Evolutionary conservation across 2,113 vertebrate genomes (phyloP), one percentile per base, ranked within the genome.

Genomic region (Coptodon rendalli): DNA sequence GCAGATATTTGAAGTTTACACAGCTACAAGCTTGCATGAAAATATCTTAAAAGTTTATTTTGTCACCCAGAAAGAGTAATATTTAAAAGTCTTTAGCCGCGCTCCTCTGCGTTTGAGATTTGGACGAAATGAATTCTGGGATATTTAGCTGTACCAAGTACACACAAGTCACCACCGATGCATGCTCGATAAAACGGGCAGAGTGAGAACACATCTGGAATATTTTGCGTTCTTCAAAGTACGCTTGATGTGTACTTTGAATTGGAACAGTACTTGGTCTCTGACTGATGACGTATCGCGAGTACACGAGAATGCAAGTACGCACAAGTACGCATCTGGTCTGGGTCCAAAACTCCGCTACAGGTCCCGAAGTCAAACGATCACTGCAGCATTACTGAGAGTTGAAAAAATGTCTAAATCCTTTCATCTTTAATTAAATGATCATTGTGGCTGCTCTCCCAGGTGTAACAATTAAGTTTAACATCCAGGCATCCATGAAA

Each of bases 271-370:
- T 57, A 57, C 54, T 57, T 57, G 24, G 54, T 29, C 5, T 57
- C 54, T 14, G 54, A 57, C 12, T 57, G 0, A 8, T 57, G 12
- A 29, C 4, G 1, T 57, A 27, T 57, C 4, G 0, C 0, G 0
- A 57, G 54, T 57, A 57, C 22, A 57, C 0, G 6, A 27, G 12
- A 57, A 57, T 2, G 12, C 22, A 56, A 56, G 54, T 57, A 57
- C 4, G 0, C 54, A 27, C 54, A 57, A 57, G 56, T 57, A 29
- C 13, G 1, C 24, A 57, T 57, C 29, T 16, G 22, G 24, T 57
- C 56, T 29, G 24, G 13, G 56, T 29, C 56, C 24, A 16, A 57
- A 57, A 29, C 6, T 57, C 56, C 13, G 4, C 56, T 16, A 1
- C 24, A 16, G 56, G 7, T 57, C 56, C 0, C 56, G 29, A 57